Base-by-base conservation (phyloP, 1,140 invertebrate species). In the Apocrypta bakeri region DNA sequence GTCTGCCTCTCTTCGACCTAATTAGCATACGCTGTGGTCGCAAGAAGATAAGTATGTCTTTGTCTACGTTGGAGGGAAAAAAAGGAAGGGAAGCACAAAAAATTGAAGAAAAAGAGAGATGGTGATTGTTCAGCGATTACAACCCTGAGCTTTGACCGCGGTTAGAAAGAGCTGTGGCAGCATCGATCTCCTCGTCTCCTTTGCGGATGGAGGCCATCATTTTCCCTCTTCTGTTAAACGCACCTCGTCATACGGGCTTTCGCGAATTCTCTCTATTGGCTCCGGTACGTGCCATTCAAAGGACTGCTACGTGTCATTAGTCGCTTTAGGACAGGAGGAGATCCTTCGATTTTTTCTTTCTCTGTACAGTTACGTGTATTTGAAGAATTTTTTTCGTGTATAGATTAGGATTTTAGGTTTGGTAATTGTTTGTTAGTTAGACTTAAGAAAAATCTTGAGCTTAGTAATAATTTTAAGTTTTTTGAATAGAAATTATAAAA, bases 81-180 rank as follows among this genome's bases (percentile, higher is more conserved):
- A 72, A 37, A 24, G 37, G 33, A 37, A 72, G 69, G 42, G 37
- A 72, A 37, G 37, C n/a, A n/a, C n/a, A n/a, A n/a, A n/a, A 37
- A 72, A 37, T 37, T 72, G 17, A 6, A 40, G n/a, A 72, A n/a
- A 8, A 9, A 37, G 17, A 11, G 33, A 25, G 11, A 21, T 6
- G 25, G 9, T 31, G 31, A 71, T 71, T 71, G 68, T 71, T 33
- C 68, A 25, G 68, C 68, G 68, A 71, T 71, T 71, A 71, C 68
- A 33, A 11, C 29, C 48, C 48, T 17, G 48, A 56, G 48, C 48
- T 56, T 56, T 56, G 48, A 56, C 48, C 48, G 48, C 48, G 48
- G 48, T 56, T 6, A 21, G 48, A 56, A 56, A 56, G 48, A 56
- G 48, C 48, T n/a, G 48, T 17, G 48, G 48, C 48, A 21, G 48